These are phyloP conservation scores for Belgica antarctica DNA, from an alignment of 2,888 invertebrate genomes.

Conservation along the genomic window DNA sequence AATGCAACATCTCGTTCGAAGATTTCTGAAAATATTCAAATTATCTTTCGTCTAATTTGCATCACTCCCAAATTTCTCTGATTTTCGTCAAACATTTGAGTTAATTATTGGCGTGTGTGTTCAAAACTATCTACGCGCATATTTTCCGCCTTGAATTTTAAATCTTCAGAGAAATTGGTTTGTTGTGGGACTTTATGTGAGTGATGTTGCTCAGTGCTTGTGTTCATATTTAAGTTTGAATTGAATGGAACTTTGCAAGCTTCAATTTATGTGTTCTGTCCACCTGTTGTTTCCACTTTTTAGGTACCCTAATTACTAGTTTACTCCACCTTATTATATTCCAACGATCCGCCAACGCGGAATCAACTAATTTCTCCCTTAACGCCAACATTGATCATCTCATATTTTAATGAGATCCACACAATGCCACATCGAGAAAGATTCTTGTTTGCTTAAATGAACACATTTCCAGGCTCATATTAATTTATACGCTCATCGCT, in stretches of 20 bases:
- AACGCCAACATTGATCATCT: background rate
- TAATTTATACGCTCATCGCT: background rate
- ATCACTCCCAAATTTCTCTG: slow-evolving; percentile 17
- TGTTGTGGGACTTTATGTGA: too few relatives aligned
- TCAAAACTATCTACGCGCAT: background rate
- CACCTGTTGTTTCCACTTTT: too few relatives aligned
- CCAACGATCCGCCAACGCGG: too few relatives aligned
- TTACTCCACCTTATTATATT: too few relatives aligned
- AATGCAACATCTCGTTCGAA: background rate
- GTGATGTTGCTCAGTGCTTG: too few relatives aligned
- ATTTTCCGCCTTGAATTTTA: background rate
- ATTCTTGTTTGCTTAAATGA: background rate
- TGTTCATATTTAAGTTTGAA: too few relatives aligned
- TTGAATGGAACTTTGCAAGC: too few relatives aligned
- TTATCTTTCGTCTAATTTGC: slow-evolving; percentile 12
- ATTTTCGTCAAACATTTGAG: slow-evolving; percentile 14
- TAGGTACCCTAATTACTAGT: too few relatives aligned
- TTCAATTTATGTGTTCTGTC: too few relatives aligned
- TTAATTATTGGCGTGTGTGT: slow-evolving; percentile 19
- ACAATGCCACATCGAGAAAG: background rate
- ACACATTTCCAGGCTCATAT: background rate
- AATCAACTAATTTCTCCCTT: too few relatives aligned
- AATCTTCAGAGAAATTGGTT: background rate
- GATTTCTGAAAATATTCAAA: slow-evolving; percentile 5
- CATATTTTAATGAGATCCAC: background rate